phyloP scores from a whole-genome alignment of 2,113 vertebrate genomes.

The Tylochromis polylepis region DNA sequence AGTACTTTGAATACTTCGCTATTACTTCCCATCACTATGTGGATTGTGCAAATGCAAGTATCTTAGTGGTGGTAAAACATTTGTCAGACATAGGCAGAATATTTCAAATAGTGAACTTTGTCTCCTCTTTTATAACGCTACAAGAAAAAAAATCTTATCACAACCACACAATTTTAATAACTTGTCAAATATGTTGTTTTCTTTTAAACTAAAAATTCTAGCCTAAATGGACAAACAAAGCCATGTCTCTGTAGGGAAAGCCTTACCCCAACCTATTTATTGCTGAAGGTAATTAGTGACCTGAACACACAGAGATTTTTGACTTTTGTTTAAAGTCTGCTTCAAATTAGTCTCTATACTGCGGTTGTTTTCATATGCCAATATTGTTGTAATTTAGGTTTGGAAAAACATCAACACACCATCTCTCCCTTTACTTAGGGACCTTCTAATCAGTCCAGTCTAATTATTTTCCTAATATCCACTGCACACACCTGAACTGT shows the following conservation, averaged over 20 bases:
- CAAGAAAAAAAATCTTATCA: neutral
- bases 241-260: conserved; percentile 17
- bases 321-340: conserved; percentile 22
- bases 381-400: conserved; percentile 28
- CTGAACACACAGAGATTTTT: conserved; percentile 24
- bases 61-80: neutral
- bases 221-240: conserved; percentile 26
- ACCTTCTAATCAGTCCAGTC: conserved; percentile 61
- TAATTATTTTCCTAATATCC: conserved; percentile 59
- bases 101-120: neutral
- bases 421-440: conserved; percentile 20
- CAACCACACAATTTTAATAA: neutral
- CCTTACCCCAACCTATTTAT: conserved; percentile 28
- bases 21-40: neutral
- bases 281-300: conserved; percentile 33
- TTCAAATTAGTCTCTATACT: neutral
- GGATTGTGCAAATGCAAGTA: neutral
- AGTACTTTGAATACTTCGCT: neutral
- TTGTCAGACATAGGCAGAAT: neutral
- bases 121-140: neutral
- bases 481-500: conserved; percentile 38
- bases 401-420: conserved; percentile 57
- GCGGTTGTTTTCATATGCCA: conserved; percentile 20
- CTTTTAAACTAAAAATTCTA: neutral
- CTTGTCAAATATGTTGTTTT: neutral